Conservation (phyloP, 2,797 vertebrate genomes). For the Acanthis flammea region DNA sequence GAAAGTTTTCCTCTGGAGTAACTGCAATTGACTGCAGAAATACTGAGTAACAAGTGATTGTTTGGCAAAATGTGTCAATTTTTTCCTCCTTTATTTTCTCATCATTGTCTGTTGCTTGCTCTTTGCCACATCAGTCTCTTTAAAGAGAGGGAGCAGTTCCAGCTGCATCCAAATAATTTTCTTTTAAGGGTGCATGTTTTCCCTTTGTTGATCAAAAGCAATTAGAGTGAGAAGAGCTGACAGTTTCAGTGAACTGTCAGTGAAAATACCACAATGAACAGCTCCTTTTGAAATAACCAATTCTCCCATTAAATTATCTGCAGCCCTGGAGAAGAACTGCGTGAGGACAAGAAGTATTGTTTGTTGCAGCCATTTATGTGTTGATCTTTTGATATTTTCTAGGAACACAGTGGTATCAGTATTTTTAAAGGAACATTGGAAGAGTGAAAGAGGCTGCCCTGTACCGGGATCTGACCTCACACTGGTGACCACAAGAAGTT, state of each 20-base stretch:
- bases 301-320: conserved; percentile 40
- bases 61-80: not conserved
- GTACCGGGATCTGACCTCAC: not conserved
- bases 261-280: conserved; percentile 38
- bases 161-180: not conserved
- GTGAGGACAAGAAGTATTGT: not conserved
- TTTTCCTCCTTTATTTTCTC: not conserved
- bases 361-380: not conserved
- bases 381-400: conserved; percentile 22
- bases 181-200: conserved; percentile 10
- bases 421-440: not conserved
- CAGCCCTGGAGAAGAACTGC: not conserved
- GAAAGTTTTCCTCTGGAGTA: not conserved
- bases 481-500: not conserved
- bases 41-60: not conserved
- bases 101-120: not conserved
- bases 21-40: not conserved
- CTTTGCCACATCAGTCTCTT: not conserved
- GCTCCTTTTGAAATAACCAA: conserved; percentile 39
- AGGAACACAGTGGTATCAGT: not conserved
- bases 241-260: conserved; percentile 50
- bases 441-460: not conserved
- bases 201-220: conserved; percentile 34
- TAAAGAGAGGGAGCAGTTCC: not conserved
- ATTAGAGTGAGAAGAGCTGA: conserved; percentile 19